These are phyloP conservation scores for Hydrolagus affinis DNA, from an alignment of 2,113 vertebrate species.

Conservation along the genomic window DNA sequence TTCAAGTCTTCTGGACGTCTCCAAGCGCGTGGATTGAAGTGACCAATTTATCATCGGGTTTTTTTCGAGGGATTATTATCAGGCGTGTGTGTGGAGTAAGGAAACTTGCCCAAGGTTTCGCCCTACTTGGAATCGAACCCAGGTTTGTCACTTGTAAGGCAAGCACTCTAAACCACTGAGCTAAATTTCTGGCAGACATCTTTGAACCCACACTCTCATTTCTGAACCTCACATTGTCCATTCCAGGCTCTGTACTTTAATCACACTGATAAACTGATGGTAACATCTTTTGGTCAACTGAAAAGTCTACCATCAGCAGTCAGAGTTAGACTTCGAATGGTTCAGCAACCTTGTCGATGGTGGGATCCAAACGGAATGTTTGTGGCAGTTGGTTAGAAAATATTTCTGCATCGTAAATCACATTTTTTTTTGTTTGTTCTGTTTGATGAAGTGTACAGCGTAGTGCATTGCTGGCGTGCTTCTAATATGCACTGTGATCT, in stretches of 20 bases:
- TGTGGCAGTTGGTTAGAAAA: background rate
- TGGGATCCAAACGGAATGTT: background rate
- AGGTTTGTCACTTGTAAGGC: too few species aligned
- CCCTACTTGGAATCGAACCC: too few species aligned
- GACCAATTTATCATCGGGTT: too few species aligned
- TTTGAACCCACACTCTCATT: background rate
- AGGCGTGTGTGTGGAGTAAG: too few species aligned
- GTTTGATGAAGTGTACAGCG: background rate
- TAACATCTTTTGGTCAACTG: background rate
- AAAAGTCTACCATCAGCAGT: background rate
- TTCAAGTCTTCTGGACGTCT: too few species aligned
- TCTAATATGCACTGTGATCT: background rate
- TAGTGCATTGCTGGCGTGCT: background rate
- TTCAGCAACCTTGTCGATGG: background rate
- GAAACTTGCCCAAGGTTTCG: too few species aligned
- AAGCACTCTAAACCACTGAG: too few species aligned
- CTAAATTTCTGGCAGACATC: background rate
- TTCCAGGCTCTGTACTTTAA: background rate
- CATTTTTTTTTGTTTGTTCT: background rate
- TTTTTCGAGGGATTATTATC: too few species aligned
- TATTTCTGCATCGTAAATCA: background rate
- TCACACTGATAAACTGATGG: background rate
- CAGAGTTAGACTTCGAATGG: background rate
- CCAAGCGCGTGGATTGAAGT: too few species aligned
- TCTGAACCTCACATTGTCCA: background rate